phyloP scores from a whole-genome alignment of 2,113 vertebrate genomes.

The Peromyscus polionotus region DNA sequence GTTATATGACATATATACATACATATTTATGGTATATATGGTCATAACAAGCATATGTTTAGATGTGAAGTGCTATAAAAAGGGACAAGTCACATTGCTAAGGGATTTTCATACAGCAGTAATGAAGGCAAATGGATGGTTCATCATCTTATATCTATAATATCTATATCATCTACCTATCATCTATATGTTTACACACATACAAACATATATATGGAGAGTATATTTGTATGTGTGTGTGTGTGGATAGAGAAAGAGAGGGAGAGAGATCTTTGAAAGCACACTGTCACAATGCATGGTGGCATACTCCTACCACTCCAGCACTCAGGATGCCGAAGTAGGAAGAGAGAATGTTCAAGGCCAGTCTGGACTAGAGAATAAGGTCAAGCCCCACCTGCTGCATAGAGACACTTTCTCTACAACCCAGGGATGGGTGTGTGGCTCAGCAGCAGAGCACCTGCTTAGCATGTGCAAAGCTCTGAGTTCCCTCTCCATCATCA shows the following conservation, averaged over 20 bases:
- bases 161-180: not conserved
- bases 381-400: not conserved
- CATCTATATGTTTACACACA: not conserved
- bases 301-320: not conserved
- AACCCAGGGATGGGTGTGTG: not conserved
- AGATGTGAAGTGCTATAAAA: not conserved
- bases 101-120: not conserved
- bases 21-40: slow-evolving; percentile 1
- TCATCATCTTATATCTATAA: not conserved
- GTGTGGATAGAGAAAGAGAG: not conserved
- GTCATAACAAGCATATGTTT: not conserved
- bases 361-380: not conserved
- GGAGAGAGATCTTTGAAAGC: not conserved
- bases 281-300: not conserved
- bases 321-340: not conserved
- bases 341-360: not conserved
- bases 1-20: not conserved
- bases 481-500: not conserved
- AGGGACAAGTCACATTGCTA: not conserved
- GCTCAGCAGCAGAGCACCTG: not conserved
- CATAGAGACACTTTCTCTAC: not conserved
- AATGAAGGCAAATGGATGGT: no score
- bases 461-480: not conserved
- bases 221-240: not conserved
- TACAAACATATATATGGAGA: not conserved